Percentiles rank a stretch among this genome's conserved stretches.
phyloP scores from a whole-genome alignment of 2,797 vertebrate species.

The Bradypus variegatus region DNA sequence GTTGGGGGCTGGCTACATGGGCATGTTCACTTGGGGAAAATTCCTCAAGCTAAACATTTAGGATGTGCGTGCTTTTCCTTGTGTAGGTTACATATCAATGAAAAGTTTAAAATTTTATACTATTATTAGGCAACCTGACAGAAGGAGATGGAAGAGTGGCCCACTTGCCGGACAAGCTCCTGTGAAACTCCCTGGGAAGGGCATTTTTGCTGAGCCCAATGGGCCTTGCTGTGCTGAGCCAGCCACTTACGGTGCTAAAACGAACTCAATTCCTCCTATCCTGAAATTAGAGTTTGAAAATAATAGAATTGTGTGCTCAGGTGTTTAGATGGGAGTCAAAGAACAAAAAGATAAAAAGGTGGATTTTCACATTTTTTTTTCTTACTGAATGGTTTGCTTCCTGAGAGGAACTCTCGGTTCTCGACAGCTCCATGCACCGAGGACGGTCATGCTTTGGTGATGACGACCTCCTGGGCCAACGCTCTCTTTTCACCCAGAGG shows the following conservation, averaged over 20 bases:
- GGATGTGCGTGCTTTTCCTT: neutral
- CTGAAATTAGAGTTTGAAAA: constrained; percentile 31
- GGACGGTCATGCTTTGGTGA: neutral
- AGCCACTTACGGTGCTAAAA: neutral
- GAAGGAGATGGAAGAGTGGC: neutral
- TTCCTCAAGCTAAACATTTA: neutral
- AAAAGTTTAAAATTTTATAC: neutral
- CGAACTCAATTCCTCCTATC: neutral
- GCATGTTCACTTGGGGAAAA: neutral
- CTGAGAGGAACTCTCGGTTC: neutral
- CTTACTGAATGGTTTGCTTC: neutral
- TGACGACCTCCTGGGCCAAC: neutral
- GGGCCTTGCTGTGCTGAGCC: neutral
- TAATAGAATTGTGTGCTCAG: constrained; percentile 44
- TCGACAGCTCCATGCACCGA: neutral
- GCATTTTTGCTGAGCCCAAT: neutral
- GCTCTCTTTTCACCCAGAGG: neutral
- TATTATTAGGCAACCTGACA: neutral
- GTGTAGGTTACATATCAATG: neutral
- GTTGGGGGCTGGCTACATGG: neutral
- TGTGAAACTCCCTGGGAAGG: neutral
- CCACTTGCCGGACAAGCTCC: neutral
- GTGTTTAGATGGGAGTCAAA: constrained; percentile 3
- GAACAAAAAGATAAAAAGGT: constrained; percentile 4
- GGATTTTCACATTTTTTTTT: neutral